phyloP scores from a whole-genome alignment of 2,888 invertebrate species.

The Coecobrya sp. region DNA sequence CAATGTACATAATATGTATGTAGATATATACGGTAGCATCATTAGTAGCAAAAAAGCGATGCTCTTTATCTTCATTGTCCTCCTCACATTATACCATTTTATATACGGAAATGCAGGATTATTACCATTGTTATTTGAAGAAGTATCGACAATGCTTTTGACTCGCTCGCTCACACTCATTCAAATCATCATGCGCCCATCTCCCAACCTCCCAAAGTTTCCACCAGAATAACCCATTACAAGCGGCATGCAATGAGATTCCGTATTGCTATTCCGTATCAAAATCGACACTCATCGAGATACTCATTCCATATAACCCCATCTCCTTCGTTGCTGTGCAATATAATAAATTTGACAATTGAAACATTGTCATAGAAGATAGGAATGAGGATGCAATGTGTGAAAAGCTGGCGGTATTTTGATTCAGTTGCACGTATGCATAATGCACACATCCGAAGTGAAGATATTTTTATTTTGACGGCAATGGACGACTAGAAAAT shows the following conservation, averaged over 20 bases:
- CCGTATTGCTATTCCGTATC: constrained; percentile 15
- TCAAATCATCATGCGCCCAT: neutral
- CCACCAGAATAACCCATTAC: constrained; percentile 65
- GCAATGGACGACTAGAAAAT: neutral
- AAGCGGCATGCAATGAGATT: constrained; percentile 50
- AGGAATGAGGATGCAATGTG: constrained; percentile 31
- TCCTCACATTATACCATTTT: neutral
- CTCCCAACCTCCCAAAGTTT: constrained; percentile 20
- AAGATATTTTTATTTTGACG: neutral
- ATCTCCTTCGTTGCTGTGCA: neutral
- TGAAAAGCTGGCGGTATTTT: constrained; percentile 22
- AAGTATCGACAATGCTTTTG: constrained; percentile 41
- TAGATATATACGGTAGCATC: neutral
- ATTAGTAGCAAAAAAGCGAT: neutral
- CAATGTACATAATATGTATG: too few relatives aligned
- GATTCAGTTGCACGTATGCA: constrained; percentile 13
- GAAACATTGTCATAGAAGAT: neutral
- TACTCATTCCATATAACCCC: constrained; percentile 66
- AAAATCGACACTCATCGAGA: constrained; percentile 60
- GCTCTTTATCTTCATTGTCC: neutral
- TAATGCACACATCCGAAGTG: neutral
- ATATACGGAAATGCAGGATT: constrained; percentile 16
- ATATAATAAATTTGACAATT: neutral
- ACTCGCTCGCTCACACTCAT: neutral
- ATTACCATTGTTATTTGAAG: constrained; percentile 11